Percentiles rank a stretch among this genome's conserved stretches.
These are phyloP conservation scores for Brachynemurus nebulosus DNA, from an alignment of 2,888 invertebrate species.

Conservation along the genomic window DNA sequence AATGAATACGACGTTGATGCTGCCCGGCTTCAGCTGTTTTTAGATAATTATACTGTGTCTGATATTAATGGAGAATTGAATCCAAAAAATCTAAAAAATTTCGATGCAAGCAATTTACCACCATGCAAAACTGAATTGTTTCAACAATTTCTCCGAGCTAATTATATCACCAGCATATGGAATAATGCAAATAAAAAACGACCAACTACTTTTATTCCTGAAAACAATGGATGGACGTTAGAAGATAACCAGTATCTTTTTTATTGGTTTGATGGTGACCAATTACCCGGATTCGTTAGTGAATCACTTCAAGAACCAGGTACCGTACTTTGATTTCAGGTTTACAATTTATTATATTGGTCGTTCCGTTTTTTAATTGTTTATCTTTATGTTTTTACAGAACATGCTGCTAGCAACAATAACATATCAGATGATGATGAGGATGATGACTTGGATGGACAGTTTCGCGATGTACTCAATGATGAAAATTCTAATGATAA, in stretches of 20 bases:
- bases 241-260: conserved; percentile 6
- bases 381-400: background rate
- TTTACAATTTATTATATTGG: background rate
- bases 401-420: background rate
- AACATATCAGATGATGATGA: too few relatives aligned
- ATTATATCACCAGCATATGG: conserved; percentile 10
- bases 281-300: conserved; percentile 1
- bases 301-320: background rate
- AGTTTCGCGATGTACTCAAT: background rate
- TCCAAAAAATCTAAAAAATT: conserved; percentile 13
- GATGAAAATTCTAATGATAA: conserved; percentile 1
- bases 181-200: conserved; percentile 10
- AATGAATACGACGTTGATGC: conserved; percentile 18
- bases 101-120: conserved; percentile 18
- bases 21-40: conserved; percentile 18
- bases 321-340: background rate
- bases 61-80: conserved; percentile 14
- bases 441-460: background rate
- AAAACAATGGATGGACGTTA: too few relatives aligned
- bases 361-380: background rate
- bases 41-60: conserved; percentile 16
- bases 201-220: conserved; percentile 4
- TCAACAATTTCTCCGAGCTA: conserved; percentile 11
- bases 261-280: conserved; percentile 3
- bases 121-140: conserved; percentile 13